Conservation (phyloP, 2,113 vertebrate species). For the Excalfactoria chinensis region DNA sequence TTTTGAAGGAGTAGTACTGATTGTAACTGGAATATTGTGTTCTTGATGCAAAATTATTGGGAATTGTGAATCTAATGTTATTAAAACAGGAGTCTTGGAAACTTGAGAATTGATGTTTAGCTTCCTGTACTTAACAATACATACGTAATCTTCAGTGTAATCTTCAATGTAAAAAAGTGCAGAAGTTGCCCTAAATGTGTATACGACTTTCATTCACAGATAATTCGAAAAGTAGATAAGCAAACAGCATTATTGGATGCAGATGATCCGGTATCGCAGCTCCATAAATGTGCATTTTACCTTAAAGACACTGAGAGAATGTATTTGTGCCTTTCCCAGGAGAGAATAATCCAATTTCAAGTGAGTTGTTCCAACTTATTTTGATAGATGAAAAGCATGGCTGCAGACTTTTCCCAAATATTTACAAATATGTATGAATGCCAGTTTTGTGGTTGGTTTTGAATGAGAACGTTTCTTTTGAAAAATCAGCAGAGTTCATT, state of each 20-base stretch:
- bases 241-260: conserved; percentile 97
- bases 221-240: conserved; percentile 99
- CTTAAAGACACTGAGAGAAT: conserved; percentile 99
- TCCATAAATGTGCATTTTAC: conserved; percentile 99
- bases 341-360: conserved; percentile 99
- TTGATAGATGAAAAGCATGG: background rate
- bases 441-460: background rate
- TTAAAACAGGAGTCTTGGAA: background rate
- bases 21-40: background rate
- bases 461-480: background rate
- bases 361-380: conserved; percentile 75
- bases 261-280: conserved; percentile 97
- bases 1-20: background rate
- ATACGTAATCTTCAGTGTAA: background rate
- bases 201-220: conserved; percentile 78
- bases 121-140: background rate
- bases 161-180: background rate
- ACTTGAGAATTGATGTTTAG: background rate
- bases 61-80: background rate
- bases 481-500: background rate
- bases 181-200: conserved; percentile 2
- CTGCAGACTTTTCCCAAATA: background rate
- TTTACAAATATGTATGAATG: background rate
- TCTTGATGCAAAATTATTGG: background rate
- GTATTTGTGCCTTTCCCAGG: conserved; percentile 99